Evolutionary conservation across 1,140 invertebrate genomes (phyloP), one percentile per base, ranked within the genome.

Genomic region (Cydia splendana): DNA sequence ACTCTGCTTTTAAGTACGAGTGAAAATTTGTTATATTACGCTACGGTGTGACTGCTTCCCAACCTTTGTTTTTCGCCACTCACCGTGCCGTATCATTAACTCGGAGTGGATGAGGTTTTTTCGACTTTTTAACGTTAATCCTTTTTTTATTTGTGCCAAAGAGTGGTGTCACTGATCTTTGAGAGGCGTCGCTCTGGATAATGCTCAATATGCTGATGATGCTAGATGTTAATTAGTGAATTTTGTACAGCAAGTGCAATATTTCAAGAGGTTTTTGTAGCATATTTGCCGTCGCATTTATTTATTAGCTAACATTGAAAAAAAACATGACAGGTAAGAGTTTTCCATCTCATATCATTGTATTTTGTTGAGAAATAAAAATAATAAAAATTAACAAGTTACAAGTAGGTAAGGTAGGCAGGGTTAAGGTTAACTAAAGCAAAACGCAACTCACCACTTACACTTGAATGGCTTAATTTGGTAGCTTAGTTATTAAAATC

Each of bases 81-180:
- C 89, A 80, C 81, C 88, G 86, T 93, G 88, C 85, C 91, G 90
- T 93, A 92, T 93, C 91, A 93, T 93, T 93, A 93, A 93, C 91
- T 91, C 88, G 89, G 84, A 93, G 91, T 93, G 91, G 88, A 88
- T 88, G 87, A 81, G 79, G 81, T 86, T 91, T 92, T 91, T 92
- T 88, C 38, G 84, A 87, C 86, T 89, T 93, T 93, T 93, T 93
- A 89, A 83, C 84, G 81, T 89, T 92, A 91, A 93, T 92, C 84
- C 83, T 87, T 91, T 90, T 42, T 90, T 91, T 91, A 87, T 88
- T 88, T 89, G 88, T 87, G 85, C 81, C 84, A 83, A 87, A 87
- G 81, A 80, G 81, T 81, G 86, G 90, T 92, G 90, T 91, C 91
- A 88, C 84, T 79, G 85, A 79, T 90, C 87, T 89, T 84, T 76